A percentile compares a stretch with the other conserved stretches of the same genome.
phyloP scores from a whole-genome alignment of 1,140 invertebrate species.

The Aphaenogaster rudis region DNA sequence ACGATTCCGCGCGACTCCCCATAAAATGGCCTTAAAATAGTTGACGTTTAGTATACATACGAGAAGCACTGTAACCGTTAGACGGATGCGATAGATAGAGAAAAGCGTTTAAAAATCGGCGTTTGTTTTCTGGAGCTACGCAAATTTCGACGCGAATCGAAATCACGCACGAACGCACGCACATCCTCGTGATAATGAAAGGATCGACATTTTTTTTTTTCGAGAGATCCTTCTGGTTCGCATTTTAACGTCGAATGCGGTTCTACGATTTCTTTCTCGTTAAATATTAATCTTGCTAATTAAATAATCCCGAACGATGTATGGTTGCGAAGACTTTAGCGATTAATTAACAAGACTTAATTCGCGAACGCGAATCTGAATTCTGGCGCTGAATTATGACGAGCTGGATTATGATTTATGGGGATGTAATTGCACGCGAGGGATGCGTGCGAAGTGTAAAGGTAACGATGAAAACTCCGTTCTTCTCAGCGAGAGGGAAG shows the following conservation, averaged over 20 bases:
- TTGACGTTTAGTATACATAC: constrained; percentile 32
- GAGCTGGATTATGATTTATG: constrained; percentile 11
- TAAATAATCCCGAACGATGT: constrained; percentile 13
- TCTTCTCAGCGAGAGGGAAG: constrained; percentile 2
- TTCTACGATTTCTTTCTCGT: neutral
- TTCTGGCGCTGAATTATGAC: constrained; percentile 4
- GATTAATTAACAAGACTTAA: constrained; percentile 34
- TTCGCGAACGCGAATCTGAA: constrained; percentile 4
- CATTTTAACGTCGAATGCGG: neutral
- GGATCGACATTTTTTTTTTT: neutral
- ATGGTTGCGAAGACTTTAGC: neutral
- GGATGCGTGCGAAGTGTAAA: neutral
- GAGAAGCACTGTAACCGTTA: constrained; percentile 17
- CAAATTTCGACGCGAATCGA: neutral
- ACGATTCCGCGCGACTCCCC: constrained; percentile 26
- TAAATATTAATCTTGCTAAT: constrained; percentile 7
- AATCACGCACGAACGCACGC: neutral
- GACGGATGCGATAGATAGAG: neutral
- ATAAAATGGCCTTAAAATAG: constrained; percentile 48
- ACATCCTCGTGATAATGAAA: neutral
- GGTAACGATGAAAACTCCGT: neutral
- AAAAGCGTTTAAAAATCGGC: neutral
- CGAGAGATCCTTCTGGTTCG: neutral
- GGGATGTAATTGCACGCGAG: constrained; percentile 20
- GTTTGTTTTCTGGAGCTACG: neutral